Percentiles rank a stretch among this genome's conserved stretches.
Evolutionary conservation across 2,113 vertebrate genomes (phyloP).

Genomic region (Mustela lutreola): DNA sequence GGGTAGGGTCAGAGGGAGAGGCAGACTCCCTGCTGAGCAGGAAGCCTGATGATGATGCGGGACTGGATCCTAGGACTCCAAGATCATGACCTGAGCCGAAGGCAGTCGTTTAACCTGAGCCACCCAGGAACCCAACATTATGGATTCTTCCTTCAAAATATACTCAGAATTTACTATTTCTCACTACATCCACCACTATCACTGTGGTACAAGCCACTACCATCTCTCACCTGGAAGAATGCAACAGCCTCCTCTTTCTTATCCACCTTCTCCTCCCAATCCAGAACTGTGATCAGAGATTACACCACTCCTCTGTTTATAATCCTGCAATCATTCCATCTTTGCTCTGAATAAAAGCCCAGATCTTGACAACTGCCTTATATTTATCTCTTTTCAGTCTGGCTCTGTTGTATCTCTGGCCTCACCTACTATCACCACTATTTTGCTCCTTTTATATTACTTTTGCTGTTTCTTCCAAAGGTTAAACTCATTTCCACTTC

Average conservation of each 20-base stretch:
- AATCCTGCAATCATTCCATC: conserved; percentile 44
- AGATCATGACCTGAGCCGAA: no score
- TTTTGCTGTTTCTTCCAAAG: background rate
- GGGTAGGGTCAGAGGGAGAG: no score
- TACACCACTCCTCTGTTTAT: background rate
- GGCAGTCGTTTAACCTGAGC: no score
- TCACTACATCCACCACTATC: background rate
- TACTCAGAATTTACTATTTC: background rate
- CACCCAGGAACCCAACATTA: background rate
- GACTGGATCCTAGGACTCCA: no score
- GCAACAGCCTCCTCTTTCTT: background rate
- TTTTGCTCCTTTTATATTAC: background rate
- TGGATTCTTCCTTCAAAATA: conserved; percentile 34
- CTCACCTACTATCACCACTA: background rate
- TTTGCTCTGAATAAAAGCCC: background rate
- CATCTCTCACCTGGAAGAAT: background rate
- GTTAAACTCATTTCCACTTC: background rate
- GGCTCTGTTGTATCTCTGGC: background rate
- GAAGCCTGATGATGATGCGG: no score
- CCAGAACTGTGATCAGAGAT: conserved; percentile 23
- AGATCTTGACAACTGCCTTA: background rate
- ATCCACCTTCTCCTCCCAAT: background rate
- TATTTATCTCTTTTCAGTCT: background rate
- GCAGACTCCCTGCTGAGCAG: no score
- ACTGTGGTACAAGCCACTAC: background rate